Percentiles rank a stretch among this genome's conserved stretches.
These are phyloP conservation scores for Chinchilla lanigera DNA, from an alignment of 2,113 vertebrate species.

Conservation along the genomic window DNA sequence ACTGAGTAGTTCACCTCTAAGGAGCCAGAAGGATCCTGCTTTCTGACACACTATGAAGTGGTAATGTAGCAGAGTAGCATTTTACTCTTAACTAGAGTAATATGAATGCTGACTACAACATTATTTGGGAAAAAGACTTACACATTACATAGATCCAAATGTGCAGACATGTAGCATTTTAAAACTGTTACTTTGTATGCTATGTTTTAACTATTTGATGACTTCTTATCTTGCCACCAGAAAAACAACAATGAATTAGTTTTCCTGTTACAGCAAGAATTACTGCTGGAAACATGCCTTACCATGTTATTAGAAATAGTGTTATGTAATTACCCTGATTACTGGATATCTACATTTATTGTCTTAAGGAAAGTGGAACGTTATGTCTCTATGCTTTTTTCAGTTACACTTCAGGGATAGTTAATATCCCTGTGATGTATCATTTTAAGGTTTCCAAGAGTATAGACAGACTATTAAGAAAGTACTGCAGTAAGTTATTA, in stretches of 20 bases:
- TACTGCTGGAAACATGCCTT: slow-evolving; percentile 28
- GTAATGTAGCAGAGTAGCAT: neutral
- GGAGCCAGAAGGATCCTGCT: neutral
- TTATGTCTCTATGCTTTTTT: neutral
- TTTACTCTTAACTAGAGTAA: neutral
- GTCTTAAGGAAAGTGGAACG: slow-evolving; percentile 35
- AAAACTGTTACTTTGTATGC: slow-evolving; percentile 39
- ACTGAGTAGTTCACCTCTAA: neutral
- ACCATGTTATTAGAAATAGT: neutral
- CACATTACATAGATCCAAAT: neutral
- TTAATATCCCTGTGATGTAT: neutral
- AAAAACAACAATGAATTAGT: neutral
- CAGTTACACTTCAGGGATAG: slow-evolving; percentile 1
- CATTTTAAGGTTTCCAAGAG: neutral
- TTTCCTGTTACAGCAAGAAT: slow-evolving; percentile 40
- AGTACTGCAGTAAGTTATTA: slow-evolving; percentile 20
- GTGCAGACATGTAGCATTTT: neutral
- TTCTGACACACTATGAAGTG: slow-evolving; percentile 34
- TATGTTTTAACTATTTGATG: slow-evolving; percentile 40
- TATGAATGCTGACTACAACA: neutral
- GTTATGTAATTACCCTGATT: neutral
- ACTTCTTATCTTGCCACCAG: neutral
- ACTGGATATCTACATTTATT: neutral
- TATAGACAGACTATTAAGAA: slow-evolving; percentile 31
- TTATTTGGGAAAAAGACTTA: slow-evolving; percentile 28